These are phyloP conservation scores for Latrodectus elegans DNA, from an alignment of 2,888 invertebrate genomes.

Conservation along the genomic window DNA sequence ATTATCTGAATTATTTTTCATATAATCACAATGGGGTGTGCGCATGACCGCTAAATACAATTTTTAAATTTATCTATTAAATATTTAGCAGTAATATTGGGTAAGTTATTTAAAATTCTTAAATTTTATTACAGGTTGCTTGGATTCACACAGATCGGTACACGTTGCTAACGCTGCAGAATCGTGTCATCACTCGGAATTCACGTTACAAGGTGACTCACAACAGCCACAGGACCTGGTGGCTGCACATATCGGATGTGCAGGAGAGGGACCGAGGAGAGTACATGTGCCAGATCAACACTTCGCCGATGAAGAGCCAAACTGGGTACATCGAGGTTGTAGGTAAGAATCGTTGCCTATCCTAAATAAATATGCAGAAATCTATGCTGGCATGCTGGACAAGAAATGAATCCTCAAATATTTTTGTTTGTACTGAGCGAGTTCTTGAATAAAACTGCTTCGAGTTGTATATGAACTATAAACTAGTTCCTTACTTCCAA, in stretches of 20 bases:
- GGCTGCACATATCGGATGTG: constrained; percentile 89
- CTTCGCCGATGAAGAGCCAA: constrained; percentile 96
- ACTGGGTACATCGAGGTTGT: constrained; percentile 94
- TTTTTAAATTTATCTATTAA: no score
- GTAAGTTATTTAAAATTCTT: no score
- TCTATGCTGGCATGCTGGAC: no score
- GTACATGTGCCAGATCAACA: constrained; percentile 94
- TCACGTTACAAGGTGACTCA: constrained; percentile 69
- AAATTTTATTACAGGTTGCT: constrained; percentile 82
- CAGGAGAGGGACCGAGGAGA: constrained; percentile 88
- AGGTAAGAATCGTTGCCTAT: constrained; percentile 80
- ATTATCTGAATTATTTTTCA: no score
- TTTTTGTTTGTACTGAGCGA: no score
- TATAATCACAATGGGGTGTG: no score
- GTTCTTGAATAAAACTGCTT: no score
- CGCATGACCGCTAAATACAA: no score
- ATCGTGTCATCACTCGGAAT: constrained; percentile 70
- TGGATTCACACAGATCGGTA: constrained; percentile 97
- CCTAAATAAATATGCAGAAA: background rate
- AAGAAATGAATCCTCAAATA: no score
- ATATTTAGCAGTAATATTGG: no score
- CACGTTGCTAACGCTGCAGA: constrained; percentile 79
- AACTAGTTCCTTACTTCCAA: no score
- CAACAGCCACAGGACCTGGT: constrained; percentile 81
- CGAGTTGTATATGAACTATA: no score